These are phyloP conservation scores for Saccostrea cuccullata DNA, from an alignment of 1,140 invertebrate species.

Conservation along the genomic window DNA sequence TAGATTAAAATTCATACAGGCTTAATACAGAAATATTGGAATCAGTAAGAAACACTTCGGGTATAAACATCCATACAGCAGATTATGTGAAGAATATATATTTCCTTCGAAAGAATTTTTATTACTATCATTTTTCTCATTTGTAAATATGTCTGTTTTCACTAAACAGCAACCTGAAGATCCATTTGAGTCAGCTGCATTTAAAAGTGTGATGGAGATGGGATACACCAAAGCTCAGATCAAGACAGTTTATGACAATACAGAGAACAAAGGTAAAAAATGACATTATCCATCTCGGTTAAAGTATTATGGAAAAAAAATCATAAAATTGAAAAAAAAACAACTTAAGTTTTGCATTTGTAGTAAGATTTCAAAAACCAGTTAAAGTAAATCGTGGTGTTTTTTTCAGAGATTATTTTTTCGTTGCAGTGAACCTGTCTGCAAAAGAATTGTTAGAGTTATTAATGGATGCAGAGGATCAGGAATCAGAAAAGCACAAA, in stretches of 20 bases:
- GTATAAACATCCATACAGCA: no score
- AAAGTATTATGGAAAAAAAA: not conserved
- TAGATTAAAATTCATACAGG: no score
- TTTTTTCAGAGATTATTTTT: not conserved
- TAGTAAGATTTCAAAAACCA: no score
- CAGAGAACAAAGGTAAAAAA: not conserved
- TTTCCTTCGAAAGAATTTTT: no score
- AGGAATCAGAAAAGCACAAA: not conserved
- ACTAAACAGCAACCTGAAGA: not conserved
- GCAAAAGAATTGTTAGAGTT: not conserved
- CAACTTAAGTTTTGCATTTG: no score
- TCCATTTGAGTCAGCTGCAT: not conserved
- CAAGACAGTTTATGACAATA: not conserved
- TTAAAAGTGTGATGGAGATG: slow-evolving; percentile 15
- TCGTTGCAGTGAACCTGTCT: not conserved
- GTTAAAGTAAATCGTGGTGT: no score
- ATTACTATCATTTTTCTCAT: no score
- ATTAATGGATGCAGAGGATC: not conserved
- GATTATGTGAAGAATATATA: no score
- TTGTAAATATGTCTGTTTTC: not conserved
- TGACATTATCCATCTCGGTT: not conserved
- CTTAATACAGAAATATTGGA: no score
- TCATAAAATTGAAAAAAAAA: no score
- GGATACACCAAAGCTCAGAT: not conserved
- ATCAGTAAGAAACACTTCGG: no score